Evolutionary conservation across 2,797 vertebrate genomes (phyloP), one percentile per base, ranked within the genome.

Genomic region (Natrix natrix): DNA sequence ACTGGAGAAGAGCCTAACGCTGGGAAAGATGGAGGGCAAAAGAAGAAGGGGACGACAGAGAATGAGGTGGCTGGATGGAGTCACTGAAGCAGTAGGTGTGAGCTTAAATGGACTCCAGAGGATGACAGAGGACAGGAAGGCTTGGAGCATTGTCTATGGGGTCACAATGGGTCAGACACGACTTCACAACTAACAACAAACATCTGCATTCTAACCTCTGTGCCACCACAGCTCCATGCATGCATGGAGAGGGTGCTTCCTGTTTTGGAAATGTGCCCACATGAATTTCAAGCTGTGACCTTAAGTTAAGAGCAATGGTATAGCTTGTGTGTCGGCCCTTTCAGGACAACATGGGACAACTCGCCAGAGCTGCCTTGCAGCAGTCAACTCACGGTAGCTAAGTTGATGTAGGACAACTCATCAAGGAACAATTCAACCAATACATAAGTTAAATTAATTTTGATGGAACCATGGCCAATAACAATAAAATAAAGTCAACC

Each of bases 341-440:
- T 74, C 14, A 74, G 69, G 32, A 3, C 1, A 6, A 37, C 16
- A 66, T 14, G 13, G 28, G 28, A n/a, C 12, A n/a, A 14, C 5
- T 14, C 14, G 1, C 5, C 28, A 66, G 28, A 66, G 5, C 1
- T n/a, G 63, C 14, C 4, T n/a, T n/a, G 12, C 4, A 2, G 12
- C 13, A 5, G 4, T 26, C 61, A n/a, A 66, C 61, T n/a, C 1
- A 0, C 28, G 11, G 13, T 13, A 13, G 1, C 4, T 14, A n/a
- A 66, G 4, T 66, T 66, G 63, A 1, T 2, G 5, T 5, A 5
- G 12, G 12, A n/a, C 5, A 66, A 66, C 63, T 66, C 63, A 66
- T 6, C 4, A 66, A 0, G 5, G 13, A 1, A 66, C 12, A 66
- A 66, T 66, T 66, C 63, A n/a, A n/a, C 63, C n/a, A 66, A 14